Conservation (phyloP, 2,113 vertebrate genomes). For the Anarrhichthys ocellatus region DNA sequence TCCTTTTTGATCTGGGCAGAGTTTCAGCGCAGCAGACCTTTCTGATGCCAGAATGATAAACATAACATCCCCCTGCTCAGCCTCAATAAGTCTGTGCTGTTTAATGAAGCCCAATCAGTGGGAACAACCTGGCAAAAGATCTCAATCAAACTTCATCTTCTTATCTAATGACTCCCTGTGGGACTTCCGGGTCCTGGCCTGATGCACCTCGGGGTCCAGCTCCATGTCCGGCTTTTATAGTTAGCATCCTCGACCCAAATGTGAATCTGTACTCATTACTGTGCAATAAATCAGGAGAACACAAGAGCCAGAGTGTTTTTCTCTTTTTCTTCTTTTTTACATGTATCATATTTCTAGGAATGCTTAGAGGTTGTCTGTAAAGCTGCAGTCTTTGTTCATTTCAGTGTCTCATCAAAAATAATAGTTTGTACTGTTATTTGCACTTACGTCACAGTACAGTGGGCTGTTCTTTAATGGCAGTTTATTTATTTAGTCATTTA, state of each 20-base stretch:
- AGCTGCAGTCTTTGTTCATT: neutral
- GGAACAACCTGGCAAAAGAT: constrained; percentile 64
- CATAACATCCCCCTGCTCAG: constrained; percentile 47
- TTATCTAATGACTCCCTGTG: constrained; percentile 72
- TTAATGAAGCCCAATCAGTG: constrained; percentile 73
- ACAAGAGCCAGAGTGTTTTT: neutral
- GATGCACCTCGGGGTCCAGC: constrained; percentile 33
- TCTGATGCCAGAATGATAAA: constrained; percentile 56
- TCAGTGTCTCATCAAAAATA: neutral
- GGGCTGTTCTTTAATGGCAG: neutral
- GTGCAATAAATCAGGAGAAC: neutral
- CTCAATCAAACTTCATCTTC: constrained; percentile 63
- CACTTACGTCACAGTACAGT: neutral
- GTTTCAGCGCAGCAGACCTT: constrained; percentile 47
- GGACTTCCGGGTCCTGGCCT: constrained; percentile 62
- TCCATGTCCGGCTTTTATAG: constrained; percentile 38
- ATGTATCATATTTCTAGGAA: neutral
- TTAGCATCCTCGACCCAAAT: constrained; percentile 19
- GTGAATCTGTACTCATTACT: constrained; percentile 38
- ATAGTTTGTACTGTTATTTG: neutral
- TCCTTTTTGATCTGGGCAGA: constrained; percentile 50
- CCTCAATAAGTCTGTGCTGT: constrained; percentile 58
- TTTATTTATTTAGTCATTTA: neutral
- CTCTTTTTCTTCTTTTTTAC: neutral
- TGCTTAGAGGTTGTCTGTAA: neutral